Percentiles rank a stretch among this genome's conserved stretches.
These are phyloP conservation scores for Melopsittacus undulatus DNA, from an alignment of 2,797 vertebrate species.

Conservation along the genomic window DNA sequence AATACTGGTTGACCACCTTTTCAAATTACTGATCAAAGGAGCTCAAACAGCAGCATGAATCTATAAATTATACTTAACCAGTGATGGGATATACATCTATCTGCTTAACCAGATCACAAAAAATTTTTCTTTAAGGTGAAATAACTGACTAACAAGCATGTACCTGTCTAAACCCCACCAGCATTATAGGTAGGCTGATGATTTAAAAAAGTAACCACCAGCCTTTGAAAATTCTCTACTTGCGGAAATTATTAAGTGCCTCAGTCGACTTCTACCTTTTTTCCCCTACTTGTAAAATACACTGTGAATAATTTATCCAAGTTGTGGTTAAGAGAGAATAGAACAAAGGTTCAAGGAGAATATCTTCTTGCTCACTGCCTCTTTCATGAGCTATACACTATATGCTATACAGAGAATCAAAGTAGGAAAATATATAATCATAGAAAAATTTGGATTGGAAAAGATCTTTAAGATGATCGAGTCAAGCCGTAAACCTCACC, in stretches of 20 bases:
- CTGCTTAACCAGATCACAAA: not conserved
- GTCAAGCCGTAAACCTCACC: not conserved
- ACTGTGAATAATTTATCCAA: not conserved
- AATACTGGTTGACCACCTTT: not conserved
- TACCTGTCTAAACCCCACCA: not conserved
- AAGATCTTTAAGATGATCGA: not conserved
- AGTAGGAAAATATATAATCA: not conserved
- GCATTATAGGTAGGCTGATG: not conserved
- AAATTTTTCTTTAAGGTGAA: not conserved
- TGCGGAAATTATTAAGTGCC: not conserved
- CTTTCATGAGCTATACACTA: not conserved
- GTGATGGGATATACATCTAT: not conserved
- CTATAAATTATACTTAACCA: not conserved
- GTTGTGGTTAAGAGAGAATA: not conserved
- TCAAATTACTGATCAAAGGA: not conserved
- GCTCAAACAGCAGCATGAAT: not conserved
- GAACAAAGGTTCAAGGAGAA: not conserved
- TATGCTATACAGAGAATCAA: not conserved
- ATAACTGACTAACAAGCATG: not conserved
- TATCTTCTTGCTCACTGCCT: not conserved
- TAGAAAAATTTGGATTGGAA: not conserved
- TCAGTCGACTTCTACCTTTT: not conserved
- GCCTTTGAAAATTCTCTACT: not conserved
- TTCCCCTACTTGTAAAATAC: not conserved
- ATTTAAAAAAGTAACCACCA: not conserved